phyloP scores from a whole-genome alignment of 2,888 invertebrate genomes.

The Cactoblastis cactorum region DNA sequence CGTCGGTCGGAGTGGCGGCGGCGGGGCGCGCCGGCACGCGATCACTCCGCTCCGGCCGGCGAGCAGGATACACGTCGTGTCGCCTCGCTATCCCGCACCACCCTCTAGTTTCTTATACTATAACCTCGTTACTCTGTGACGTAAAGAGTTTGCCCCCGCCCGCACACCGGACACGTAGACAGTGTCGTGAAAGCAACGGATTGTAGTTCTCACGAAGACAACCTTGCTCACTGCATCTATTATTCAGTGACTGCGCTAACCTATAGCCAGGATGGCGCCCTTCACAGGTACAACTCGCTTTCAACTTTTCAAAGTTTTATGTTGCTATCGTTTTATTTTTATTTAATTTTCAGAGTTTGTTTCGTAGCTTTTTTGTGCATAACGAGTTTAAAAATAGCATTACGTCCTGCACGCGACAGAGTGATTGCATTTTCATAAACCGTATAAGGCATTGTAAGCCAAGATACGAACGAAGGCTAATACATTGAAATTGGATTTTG shows the following conservation, averaged over 20 bases:
- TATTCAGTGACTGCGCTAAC: slow-evolving; percentile 70
- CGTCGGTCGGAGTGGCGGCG: slow-evolving; percentile 36
- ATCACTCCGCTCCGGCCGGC: slow-evolving; percentile 64
- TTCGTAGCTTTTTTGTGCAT: not conserved
- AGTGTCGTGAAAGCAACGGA: slow-evolving; percentile 35
- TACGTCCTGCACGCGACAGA: not conserved
- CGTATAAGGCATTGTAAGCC: slow-evolving; percentile 2
- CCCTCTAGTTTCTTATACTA: slow-evolving; percentile 44
- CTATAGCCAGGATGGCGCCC: slow-evolving; percentile 71
- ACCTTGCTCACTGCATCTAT: slow-evolving; percentile 70
- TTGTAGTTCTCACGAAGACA: slow-evolving; percentile 43
- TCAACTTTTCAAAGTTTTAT: not conserved
- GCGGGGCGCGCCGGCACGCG: slow-evolving; percentile 58
- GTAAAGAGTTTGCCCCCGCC: slow-evolving; percentile 49
- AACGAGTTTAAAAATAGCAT: not conserved
- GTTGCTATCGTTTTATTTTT: not conserved
- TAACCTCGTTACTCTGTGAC: slow-evolving; percentile 69
- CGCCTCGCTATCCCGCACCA: slow-evolving; percentile 32
- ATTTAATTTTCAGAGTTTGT: not conserved
- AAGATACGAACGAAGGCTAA: slow-evolving; percentile 3
- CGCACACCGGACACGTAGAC: slow-evolving; percentile 37
- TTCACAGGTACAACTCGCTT: slow-evolving; percentile 56
- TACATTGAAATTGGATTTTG: slow-evolving; percentile 3
- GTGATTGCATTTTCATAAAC: slow-evolving; percentile 10
- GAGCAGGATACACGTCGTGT: slow-evolving; percentile 60